Evolutionary conservation across 1,140 invertebrate genomes (phyloP).

Genomic region (Maconellicoccus hirsutus): DNA sequence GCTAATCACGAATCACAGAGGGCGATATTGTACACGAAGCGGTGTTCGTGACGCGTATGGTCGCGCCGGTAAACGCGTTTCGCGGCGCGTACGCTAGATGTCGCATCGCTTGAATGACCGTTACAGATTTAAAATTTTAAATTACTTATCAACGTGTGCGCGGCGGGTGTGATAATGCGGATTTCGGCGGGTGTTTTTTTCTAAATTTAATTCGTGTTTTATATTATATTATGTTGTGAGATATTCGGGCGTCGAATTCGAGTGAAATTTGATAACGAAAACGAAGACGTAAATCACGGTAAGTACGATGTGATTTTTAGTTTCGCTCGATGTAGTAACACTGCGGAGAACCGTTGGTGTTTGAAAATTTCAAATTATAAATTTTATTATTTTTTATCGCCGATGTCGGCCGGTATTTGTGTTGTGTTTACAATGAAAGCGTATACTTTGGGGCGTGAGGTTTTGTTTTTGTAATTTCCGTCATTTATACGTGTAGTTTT

Average conservation of each 20-base stretch:
- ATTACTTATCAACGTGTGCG: slow-evolving; percentile 3
- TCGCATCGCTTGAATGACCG: neutral
- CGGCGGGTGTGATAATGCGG: neutral
- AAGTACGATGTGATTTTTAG: neutral
- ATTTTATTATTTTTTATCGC: neutral
- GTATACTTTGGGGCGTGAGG: too few species aligned
- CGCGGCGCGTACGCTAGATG: neutral
- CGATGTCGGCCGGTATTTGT: too few species aligned
- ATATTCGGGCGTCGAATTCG: too few species aligned
- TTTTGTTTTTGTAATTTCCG: too few species aligned
- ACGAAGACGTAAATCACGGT: neutral
- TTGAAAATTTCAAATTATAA: neutral
- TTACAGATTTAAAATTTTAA: slow-evolving; percentile 1
- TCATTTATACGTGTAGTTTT: too few species aligned
- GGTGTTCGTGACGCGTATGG: neutral
- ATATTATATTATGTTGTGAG: too few species aligned
- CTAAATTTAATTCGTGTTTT: too few species aligned
- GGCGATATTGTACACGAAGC: neutral
- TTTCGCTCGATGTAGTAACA: neutral
- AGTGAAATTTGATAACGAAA: too few species aligned
- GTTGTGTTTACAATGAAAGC: too few species aligned
- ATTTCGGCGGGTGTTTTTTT: neutral
- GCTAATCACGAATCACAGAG: slow-evolving; percentile 1
- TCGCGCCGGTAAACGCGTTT: neutral
- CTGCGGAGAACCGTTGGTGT: neutral